These are phyloP conservation scores for Cheilosia urbana DNA, from an alignment of 2,888 invertebrate species.

Conservation along the genomic window DNA sequence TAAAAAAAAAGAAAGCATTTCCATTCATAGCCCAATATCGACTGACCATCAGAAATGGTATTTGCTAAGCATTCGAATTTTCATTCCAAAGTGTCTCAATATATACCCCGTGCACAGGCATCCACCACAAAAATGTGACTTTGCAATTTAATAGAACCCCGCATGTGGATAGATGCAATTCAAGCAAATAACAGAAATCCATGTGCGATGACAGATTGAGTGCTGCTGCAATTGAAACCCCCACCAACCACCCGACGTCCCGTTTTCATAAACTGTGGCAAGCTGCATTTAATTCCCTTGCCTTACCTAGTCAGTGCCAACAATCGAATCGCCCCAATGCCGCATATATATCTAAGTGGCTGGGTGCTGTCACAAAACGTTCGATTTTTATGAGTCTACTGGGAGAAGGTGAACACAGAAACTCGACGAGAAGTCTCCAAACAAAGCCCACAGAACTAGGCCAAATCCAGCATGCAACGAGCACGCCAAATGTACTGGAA, in stretches of 20 bases:
- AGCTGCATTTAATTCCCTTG: conserved; percentile 58
- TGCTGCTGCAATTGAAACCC: conserved; percentile 42
- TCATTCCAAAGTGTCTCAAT: conserved; percentile 30
- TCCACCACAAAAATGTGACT: conserved; percentile 47
- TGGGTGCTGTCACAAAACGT: conserved; percentile 49
- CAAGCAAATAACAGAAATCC: conserved; percentile 41
- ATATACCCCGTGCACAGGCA: not conserved
- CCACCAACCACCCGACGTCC: not conserved
- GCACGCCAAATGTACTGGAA: conserved; percentile 20
- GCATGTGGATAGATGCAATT: conserved; percentile 17
- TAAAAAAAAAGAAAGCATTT: not conserved
- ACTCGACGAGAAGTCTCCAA: conserved; percentile 38
- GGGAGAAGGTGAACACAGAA: conserved; percentile 9
- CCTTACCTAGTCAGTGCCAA: conserved; percentile 26
- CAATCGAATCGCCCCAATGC: conserved; percentile 63
- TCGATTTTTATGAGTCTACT: conserved; percentile 54
- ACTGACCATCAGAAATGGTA: conserved; percentile 34
- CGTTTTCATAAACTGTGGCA: conserved; percentile 28
- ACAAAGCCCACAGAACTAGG: conserved; percentile 64
- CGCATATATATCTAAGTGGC: conserved; percentile 56
- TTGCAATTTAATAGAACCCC: conserved; percentile 7
- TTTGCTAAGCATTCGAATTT: conserved; percentile 24
- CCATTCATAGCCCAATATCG: not conserved
- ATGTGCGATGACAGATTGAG: conserved; percentile 63
- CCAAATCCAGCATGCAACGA: conserved; percentile 58